Evolutionary conservation across 2,113 vertebrate genomes (phyloP).

Genomic region (Parus major): DNA sequence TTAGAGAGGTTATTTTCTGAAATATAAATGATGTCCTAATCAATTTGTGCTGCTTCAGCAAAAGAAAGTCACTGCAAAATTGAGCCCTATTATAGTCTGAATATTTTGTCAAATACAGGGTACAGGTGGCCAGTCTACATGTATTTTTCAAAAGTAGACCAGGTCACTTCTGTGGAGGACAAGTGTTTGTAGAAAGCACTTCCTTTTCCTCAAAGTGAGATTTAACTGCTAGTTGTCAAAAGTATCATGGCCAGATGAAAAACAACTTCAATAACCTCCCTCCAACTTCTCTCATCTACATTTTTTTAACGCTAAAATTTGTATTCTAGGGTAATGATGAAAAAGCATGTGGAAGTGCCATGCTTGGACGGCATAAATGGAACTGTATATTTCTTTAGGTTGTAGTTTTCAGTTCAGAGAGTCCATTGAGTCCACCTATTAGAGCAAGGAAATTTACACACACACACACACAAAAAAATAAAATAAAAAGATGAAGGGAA

Average conservation of each 20-base stretch:
- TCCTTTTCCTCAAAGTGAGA: background rate
- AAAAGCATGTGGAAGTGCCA: background rate
- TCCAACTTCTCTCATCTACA: background rate
- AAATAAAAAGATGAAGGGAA: background rate
- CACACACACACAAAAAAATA: background rate
- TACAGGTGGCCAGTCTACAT: background rate
- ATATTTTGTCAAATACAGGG: background rate
- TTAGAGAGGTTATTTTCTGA: background rate
- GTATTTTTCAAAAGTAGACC: background rate
- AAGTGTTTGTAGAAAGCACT: background rate
- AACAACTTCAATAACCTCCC: background rate
- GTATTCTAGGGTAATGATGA: background rate
- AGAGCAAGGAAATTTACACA: background rate
- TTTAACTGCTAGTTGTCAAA: background rate
- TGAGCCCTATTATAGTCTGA: background rate
- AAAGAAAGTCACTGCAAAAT: background rate
- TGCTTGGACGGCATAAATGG: background rate
- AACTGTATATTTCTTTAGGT: background rate
- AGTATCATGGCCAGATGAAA: background rate
- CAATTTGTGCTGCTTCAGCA: background rate
- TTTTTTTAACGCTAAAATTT: background rate
- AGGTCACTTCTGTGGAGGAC: background rate
- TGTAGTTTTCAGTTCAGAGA: background rate
- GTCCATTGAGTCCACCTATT: background rate
- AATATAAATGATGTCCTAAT: background rate